phyloP scores from a whole-genome alignment of 2,113 vertebrate genomes.

The Charina bottae region DNA sequence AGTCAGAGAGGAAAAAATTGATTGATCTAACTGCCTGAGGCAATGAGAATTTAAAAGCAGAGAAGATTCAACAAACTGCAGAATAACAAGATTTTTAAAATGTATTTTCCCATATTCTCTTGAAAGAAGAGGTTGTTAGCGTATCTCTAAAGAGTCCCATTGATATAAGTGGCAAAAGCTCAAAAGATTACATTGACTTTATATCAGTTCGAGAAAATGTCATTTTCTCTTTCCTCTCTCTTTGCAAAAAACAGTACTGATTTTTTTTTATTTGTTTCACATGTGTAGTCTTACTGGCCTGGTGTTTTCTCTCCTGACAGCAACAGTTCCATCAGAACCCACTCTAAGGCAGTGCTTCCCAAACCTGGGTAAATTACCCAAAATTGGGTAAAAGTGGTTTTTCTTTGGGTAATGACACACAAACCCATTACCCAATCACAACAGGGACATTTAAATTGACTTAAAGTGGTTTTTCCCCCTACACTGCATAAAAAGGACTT shows the following conservation, averaged over 20 bases:
- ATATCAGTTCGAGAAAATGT: not conserved
- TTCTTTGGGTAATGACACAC: no score
- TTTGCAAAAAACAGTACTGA: not conserved
- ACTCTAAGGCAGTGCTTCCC: not conserved
- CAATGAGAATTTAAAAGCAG: conserved; percentile 49
- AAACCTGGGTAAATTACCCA: no score
- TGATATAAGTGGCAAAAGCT: conserved; percentile 14
- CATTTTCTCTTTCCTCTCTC: not conserved
- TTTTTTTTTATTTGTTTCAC: not conserved
- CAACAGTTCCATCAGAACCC: not conserved
- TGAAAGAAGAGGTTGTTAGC: conserved; percentile 27
- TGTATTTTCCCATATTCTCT: conserved; percentile 34
- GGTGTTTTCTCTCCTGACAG: not conserved
- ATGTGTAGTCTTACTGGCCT: not conserved
- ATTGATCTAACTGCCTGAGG: conserved; percentile 51
- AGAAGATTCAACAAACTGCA: conserved; percentile 36
- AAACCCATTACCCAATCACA: no score
- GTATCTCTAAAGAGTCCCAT: not conserved
- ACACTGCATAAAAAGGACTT: no score
- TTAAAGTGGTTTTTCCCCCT: no score
- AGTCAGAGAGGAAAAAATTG: conserved; percentile 24
- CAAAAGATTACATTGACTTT: not conserved
- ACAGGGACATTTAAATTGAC: no score
- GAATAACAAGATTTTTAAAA: conserved; percentile 6
- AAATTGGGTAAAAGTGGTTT: no score